Evolutionary conservation across 2,113 vertebrate genomes (phyloP), one percentile per base, ranked within the genome.

Genomic region (Glareola pratincola): DNA sequence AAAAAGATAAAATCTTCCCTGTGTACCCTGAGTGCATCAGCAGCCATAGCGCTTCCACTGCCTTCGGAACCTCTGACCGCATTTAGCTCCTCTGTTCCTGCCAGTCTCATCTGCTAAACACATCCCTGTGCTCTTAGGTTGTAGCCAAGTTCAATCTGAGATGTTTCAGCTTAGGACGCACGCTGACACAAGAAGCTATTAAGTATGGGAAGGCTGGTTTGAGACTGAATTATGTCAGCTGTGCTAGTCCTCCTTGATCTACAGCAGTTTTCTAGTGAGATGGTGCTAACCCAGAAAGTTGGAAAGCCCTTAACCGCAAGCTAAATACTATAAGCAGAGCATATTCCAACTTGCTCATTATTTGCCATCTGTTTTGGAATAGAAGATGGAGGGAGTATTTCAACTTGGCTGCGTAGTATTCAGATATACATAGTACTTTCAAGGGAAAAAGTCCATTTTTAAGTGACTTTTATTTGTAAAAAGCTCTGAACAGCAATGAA

Each of bases 281-380:
- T 92, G 69, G 32, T 95, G 82, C 78, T 88, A 88, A 67, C 90
- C 74, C 85, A 94, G 91, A 88, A 79, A 81, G 83, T 22, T 95
- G 93, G 87, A 94, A 90, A 79, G 62, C 51, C 88, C 72, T 85
- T 86, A 92, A 94, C 93, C 63, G 0, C 88, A 91, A 74, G 23
- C 75, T 96, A 50, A 97, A 83, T 63, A 69, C 82, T 86, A 24
- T 79, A 76, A 88, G 88, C 19, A 6, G 85, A 73, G 63, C 50
- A 66, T 94, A 83, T 96, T 96, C 85, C 95, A 96, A 74, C 76
- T 91, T 88, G 82, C 78, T 97, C 17, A 0, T 94, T 88, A 88
- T 63, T 97, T 93, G 73, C 68, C 50, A 47, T 95, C 92, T 93
- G 75, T 78, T 97, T 90, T 93, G 92, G 88, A 92, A 77, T 30